phyloP scores from a whole-genome alignment of 2,888 invertebrate species.

The Physocephala rufipes region DNA sequence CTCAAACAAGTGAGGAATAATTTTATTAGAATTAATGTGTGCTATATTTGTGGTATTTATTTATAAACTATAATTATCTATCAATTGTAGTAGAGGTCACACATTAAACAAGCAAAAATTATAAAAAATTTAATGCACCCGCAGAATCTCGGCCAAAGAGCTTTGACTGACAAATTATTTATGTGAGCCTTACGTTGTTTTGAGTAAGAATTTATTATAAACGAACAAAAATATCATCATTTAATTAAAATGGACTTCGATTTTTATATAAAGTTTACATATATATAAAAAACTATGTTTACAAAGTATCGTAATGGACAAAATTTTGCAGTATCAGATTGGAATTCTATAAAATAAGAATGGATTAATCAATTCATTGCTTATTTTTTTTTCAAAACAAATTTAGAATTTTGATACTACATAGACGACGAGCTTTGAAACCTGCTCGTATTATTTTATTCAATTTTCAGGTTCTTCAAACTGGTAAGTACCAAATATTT shows the following conservation, averaged over 20 bases:
- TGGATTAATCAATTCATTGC: not conserved
- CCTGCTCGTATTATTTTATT: constrained; percentile 22
- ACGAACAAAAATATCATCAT: constrained; percentile 66
- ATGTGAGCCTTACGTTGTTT: constrained; percentile 51
- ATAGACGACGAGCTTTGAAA: constrained; percentile 13
- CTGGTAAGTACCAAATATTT: constrained; percentile 35
- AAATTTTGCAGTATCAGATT: constrained; percentile 5
- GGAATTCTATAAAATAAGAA: not conserved
- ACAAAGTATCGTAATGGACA: constrained; percentile 40
- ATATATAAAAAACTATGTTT: constrained; percentile 11
- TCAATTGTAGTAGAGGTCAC: not conserved
- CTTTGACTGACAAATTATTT: constrained; percentile 64
- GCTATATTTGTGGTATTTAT: not conserved
- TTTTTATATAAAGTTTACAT: constrained; percentile 52
- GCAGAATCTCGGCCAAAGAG: constrained; percentile 62
- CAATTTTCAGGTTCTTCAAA: constrained; percentile 29
- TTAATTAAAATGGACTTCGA: constrained; percentile 65
- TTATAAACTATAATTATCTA: not conserved
- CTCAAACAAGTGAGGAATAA: not conserved
- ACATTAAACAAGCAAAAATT: constrained; percentile 29
- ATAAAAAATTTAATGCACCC: constrained; percentile 29
- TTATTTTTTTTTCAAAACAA: constrained; percentile 6
- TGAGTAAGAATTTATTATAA: constrained; percentile 54
- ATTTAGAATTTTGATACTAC: constrained; percentile 17
- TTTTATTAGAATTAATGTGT: not conserved